Conservation (phyloP, 1,140 invertebrate species). For the Berghia stephanieae region DNA sequence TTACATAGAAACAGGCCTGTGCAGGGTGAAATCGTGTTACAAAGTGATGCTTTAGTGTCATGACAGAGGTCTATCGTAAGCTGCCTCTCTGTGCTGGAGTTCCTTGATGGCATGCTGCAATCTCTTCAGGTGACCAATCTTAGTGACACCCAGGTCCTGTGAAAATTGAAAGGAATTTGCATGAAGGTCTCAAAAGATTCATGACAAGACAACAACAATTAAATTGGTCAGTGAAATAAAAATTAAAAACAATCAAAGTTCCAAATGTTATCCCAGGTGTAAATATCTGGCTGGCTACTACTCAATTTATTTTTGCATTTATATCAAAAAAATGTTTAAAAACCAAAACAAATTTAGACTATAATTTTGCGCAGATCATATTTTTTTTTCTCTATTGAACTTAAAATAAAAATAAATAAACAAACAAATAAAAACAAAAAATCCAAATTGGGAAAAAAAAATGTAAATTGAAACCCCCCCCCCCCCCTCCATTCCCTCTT, state of each 20-base stretch:
- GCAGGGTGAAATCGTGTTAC: no score
- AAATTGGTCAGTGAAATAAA: no score
- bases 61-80: constrained; percentile 39
- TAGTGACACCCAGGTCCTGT: constrained; percentile 88
- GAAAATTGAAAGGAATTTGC: not conserved
- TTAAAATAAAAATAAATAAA: not conserved
- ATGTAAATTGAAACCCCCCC: not conserved
- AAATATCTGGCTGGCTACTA: no score
- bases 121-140: constrained; percentile 93
- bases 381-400: no score
- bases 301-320: no score
- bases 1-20: no score
- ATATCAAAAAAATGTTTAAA: no score
- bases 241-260: no score
- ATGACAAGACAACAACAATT: not conserved
- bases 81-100: constrained; percentile 48
- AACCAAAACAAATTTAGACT: no score
- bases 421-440: not conserved
- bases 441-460: not conserved
- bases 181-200: not conserved
- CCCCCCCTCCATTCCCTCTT: no score
- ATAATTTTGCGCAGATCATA: not conserved
- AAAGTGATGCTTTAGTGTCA: no score
- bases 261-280: no score
- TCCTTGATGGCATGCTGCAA: constrained; percentile 92